These are phyloP conservation scores for Chrysotoxum bicinctum DNA, from an alignment of 2,888 invertebrate species.

Conservation along the genomic window DNA sequence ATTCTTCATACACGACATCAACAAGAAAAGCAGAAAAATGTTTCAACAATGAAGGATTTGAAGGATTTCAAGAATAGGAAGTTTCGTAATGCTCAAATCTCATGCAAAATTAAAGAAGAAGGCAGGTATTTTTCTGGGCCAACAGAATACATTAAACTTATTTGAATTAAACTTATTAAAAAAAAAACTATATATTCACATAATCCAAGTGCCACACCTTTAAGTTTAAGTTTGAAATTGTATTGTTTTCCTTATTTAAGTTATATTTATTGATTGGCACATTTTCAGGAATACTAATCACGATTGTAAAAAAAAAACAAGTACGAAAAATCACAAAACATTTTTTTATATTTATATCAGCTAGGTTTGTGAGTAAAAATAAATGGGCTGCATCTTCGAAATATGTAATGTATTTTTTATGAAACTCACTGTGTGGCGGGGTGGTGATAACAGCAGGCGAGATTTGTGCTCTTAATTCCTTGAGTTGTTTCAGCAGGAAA, in stretches of 20 bases:
- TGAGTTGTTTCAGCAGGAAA: constrained; percentile 10
- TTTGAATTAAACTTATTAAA: neutral
- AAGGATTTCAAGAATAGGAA: neutral
- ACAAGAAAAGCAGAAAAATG: neutral
- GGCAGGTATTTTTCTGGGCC: neutral
- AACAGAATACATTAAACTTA: neutral
- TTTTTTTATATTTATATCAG: constrained; percentile 25
- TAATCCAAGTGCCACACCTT: constrained; percentile 54
- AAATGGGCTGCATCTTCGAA: constrained; percentile 12
- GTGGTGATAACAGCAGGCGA: neutral
- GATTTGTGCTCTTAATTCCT: constrained; percentile 8
- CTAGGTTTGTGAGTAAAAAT: constrained; percentile 17
- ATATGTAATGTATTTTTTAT: neutral
- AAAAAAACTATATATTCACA: neutral
- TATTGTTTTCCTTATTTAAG: neutral
- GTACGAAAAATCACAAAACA: constrained; percentile 51
- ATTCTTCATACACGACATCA: neutral
- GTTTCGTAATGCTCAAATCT: constrained; percentile 25
- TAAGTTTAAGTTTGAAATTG: neutral
- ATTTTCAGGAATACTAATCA: neutral
- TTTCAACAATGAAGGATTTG: constrained; percentile 1
- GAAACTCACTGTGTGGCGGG: constrained; percentile 52
- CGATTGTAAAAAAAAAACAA: neutral
- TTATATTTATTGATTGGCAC: constrained; percentile 2
- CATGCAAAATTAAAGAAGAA: neutral